Conservation (phyloP, 1,140 invertebrate genomes). For the Drosophila aff. region DNA sequence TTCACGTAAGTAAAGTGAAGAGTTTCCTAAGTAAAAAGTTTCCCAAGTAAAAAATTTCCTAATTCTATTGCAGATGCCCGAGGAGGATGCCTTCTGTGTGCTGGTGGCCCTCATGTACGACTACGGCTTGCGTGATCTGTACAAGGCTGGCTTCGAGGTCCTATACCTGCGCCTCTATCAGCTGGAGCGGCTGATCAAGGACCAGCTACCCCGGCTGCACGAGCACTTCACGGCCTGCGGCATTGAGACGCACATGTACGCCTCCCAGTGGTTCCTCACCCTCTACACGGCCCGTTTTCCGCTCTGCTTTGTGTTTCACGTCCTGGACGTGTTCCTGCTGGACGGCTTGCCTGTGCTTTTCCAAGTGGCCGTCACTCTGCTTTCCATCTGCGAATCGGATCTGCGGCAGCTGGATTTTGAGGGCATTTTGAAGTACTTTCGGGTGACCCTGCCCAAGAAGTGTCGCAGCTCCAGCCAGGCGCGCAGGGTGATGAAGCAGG, state of each 20-base stretch:
- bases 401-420: slow-evolving; percentile 98
- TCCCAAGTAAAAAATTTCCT: slow-evolving; percentile 85
- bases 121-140: slow-evolving; percentile 96
- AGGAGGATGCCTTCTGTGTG: slow-evolving; percentile 99
- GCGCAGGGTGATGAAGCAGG: slow-evolving; percentile 94
- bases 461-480: slow-evolving; percentile 96
- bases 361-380: slow-evolving; percentile 96
- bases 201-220: slow-evolving; percentile 95
- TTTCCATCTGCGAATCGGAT: slow-evolving; percentile 97
- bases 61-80: slow-evolving; percentile 93
- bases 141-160: slow-evolving; percentile 98
- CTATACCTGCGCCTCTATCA: slow-evolving; percentile 98
- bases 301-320: slow-evolving; percentile 98
- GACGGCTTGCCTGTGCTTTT: slow-evolving; percentile 98
- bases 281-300: slow-evolving; percentile 99
- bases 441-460: slow-evolving; percentile 98
- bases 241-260: slow-evolving; percentile 99
- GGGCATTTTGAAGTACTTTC: slow-evolving; percentile 96
- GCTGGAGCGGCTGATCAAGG: slow-evolving; percentile 94
- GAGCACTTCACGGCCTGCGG: slow-evolving; percentile 96
- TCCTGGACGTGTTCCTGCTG: slow-evolving; percentile 97
- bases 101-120: slow-evolving; percentile 98
- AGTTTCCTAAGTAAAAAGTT: not conserved
- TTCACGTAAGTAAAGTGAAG: slow-evolving; percentile 92
- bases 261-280: slow-evolving; percentile 99